Evolutionary conservation across 2,797 vertebrate genomes (phyloP).

Genomic region (Darevskia nairensis): DNA sequence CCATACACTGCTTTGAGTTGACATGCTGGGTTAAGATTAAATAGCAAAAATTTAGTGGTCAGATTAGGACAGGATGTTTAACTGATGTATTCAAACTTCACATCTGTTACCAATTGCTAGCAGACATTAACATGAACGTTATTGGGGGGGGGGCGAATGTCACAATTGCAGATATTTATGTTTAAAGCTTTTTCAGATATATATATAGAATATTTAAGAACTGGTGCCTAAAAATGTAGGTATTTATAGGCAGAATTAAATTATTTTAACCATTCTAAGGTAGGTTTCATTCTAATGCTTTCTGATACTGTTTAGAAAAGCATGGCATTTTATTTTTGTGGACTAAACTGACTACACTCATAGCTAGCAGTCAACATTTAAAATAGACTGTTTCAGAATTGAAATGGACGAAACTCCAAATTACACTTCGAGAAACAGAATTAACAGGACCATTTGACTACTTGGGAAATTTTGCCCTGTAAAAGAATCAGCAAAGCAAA

Average conservation of each 20-base stretch:
- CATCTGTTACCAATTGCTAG: constrained; percentile 31
- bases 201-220: constrained; percentile 53
- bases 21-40: background rate
- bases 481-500: constrained; percentile 51
- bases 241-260: constrained; percentile 69
- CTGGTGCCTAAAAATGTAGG: constrained; percentile 73
- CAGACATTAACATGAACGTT: background rate
- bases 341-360: constrained; percentile 59
- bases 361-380: constrained; percentile 53
- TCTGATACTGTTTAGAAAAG: constrained; percentile 60
- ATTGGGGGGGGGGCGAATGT: background rate
- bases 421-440: background rate
- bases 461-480: background rate
- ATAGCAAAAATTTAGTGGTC: constrained; percentile 36
- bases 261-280: constrained; percentile 67
- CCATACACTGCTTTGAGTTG: background rate
- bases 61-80: background rate
- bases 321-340: constrained; percentile 68
- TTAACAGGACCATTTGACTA: background rate
- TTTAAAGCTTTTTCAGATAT: constrained; percentile 73
- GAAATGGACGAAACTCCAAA: constrained; percentile 56
- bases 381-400: constrained; percentile 60
- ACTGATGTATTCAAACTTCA: constrained; percentile 28
- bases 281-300: constrained; percentile 71
- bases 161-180: constrained; percentile 59